Percentiles rank a stretch among this genome's conserved stretches.
Evolutionary conservation across 2,888 invertebrate genomes (phyloP).

Genomic region (Carabus problematicus): DNA sequence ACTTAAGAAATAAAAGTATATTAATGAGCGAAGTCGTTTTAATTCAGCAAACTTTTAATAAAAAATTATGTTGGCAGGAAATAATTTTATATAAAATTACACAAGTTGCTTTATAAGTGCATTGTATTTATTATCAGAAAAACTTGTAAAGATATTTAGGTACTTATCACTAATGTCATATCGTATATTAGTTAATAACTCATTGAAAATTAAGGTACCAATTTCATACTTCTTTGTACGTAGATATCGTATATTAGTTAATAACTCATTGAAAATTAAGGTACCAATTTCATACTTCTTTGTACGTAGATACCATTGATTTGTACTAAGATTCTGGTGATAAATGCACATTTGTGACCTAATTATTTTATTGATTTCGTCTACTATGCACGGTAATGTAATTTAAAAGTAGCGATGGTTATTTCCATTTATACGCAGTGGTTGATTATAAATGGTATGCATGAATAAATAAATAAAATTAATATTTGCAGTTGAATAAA

Average conservation of each 20-base stretch:
- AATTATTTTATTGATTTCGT: no score
- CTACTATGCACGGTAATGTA: no score
- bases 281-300: not conserved
- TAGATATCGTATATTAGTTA: not conserved
- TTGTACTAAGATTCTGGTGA: no score
- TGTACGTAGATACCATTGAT: not conserved
- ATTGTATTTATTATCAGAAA: not conserved
- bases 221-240: not conserved
- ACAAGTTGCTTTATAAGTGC: conserved; percentile 7
- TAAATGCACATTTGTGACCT: no score
- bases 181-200: not conserved
- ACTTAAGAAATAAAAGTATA: conserved; percentile 40
- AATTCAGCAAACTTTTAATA: conserved; percentile 37
- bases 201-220: no score
- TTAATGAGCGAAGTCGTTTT: conserved; percentile 40
- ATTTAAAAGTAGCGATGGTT: no score
- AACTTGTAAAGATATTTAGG: not conserved
- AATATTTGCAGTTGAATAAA: no score
- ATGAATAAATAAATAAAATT: no score
- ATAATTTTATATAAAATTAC: conserved; percentile 7
- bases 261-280: no score
- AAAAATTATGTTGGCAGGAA: conserved; percentile 21
- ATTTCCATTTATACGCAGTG: no score
- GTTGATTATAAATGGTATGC: no score
- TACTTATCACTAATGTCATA: not conserved